These are phyloP conservation scores for Zaprionus ghesquierei DNA, from an alignment of 1,140 invertebrate genomes.

Conservation along the genomic window DNA sequence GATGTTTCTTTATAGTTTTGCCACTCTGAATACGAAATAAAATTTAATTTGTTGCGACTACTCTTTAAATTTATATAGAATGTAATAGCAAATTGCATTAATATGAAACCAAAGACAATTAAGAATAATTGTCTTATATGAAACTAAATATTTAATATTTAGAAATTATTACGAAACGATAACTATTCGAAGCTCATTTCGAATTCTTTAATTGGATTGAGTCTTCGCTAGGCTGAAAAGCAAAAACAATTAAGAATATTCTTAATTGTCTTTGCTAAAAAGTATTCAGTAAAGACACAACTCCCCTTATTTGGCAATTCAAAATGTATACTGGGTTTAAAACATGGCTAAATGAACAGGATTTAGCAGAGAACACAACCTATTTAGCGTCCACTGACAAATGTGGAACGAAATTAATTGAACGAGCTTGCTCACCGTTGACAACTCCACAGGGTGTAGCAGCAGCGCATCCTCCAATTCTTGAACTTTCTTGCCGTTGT, in stretches of 20 bases:
- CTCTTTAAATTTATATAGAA: too few species aligned
- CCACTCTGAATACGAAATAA: neutral
- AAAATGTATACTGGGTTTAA: neutral
- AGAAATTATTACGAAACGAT: too few species aligned
- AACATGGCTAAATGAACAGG: neutral
- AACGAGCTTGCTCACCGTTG: neutral
- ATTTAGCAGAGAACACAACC: neutral
- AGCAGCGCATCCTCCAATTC: slow-evolving; percentile 45
- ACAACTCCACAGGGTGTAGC: slow-evolving; percentile 36
- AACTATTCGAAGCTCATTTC: too few species aligned
- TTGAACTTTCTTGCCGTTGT: slow-evolving; percentile 46
- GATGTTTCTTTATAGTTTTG: neutral
- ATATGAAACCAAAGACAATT: too few species aligned
- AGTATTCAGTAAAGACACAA: neutral
- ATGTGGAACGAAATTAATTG: too few species aligned
- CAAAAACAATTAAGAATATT: too few species aligned
- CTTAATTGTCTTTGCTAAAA: too few species aligned
- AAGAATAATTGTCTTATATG: too few species aligned
- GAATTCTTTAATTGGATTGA: too few species aligned
- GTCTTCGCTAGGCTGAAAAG: too few species aligned
- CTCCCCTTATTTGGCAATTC: neutral
- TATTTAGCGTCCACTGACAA: neutral
- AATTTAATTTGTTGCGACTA: neutral
- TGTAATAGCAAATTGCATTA: too few species aligned
- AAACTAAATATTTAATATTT: too few species aligned